A percentile compares a stretch with the other conserved stretches of the same genome.
phyloP scores from a whole-genome alignment of 2,113 vertebrate genomes.

The Saimiri boliviensis region DNA sequence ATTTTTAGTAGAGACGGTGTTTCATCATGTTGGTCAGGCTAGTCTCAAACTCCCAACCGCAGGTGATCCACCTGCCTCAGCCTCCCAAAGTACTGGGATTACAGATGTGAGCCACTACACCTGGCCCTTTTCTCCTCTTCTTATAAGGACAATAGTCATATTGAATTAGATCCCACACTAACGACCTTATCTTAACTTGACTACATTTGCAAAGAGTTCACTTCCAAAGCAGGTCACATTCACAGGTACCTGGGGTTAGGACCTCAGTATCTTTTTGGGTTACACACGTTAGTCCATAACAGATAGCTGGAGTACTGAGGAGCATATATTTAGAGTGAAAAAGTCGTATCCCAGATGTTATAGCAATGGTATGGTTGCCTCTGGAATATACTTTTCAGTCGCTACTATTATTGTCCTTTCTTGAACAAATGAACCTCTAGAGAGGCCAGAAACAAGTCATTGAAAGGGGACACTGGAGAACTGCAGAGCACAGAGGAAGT shows the following conservation, averaged over 20 bases:
- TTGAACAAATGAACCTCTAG: background rate
- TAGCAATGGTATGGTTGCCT: background rate
- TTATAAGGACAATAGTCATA: background rate
- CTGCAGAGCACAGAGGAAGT: background rate
- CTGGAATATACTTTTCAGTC: background rate
- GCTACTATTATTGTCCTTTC: background rate
- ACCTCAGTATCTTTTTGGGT: background rate
- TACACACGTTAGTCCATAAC: background rate
- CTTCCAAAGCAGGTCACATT: background rate
- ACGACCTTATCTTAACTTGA: background rate
- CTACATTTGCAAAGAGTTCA: background rate
- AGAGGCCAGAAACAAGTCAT: background rate
- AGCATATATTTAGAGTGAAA: background rate
- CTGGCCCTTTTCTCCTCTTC: background rate
- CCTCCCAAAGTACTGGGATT: too few relatives aligned
- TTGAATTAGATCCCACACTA: background rate
- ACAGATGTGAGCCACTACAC: too few relatives aligned
- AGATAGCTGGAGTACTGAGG: background rate
- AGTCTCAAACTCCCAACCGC: too few relatives aligned
- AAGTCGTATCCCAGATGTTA: background rate
- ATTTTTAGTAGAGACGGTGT: too few relatives aligned
- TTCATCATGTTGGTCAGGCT: too few relatives aligned
- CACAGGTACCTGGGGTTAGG: background rate
- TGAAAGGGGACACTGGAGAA: background rate
- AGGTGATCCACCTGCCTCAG: too few relatives aligned